phyloP scores from a whole-genome alignment of 2,797 vertebrate genomes.

The Diplodus sargus region DNA sequence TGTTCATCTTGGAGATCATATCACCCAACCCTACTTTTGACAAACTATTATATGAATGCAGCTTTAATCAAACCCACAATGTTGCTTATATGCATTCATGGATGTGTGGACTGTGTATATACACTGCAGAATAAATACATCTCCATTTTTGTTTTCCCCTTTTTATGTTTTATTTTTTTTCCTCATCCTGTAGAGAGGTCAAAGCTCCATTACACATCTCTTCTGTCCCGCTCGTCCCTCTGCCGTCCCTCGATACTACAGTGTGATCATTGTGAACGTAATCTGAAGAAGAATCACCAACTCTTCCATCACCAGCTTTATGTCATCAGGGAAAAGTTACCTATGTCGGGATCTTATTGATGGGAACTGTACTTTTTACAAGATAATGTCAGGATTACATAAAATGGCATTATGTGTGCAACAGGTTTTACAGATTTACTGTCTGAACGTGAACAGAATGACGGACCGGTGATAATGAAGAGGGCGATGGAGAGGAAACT shows the following conservation, averaged over 20 bases:
- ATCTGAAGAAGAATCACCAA: slow-evolving; percentile 7
- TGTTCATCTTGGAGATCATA: not conserved
- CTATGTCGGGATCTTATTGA: not conserved
- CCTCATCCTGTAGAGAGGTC: slow-evolving; percentile 77
- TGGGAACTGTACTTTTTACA: not conserved
- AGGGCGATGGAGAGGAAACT: slow-evolving; percentile 12
- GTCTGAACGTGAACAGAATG: slow-evolving; percentile 7
- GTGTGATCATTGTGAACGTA: slow-evolving; percentile 2
- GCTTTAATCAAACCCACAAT: not conserved
- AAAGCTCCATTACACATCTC: slow-evolving; percentile 52
- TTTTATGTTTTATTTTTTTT: slow-evolving; percentile 81
- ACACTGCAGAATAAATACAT: slow-evolving; percentile 12
- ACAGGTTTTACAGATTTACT: slow-evolving; percentile 3
- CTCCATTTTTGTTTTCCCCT: slow-evolving; percentile 47
- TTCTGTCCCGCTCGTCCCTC: slow-evolving; percentile 30
- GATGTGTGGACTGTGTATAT: not conserved
- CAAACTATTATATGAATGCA: not conserved
- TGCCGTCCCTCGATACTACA: slow-evolving; percentile 12
- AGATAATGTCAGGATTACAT: not conserved
- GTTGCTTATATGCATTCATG: not conserved
- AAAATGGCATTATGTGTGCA: not conserved
- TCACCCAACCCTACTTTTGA: not conserved
- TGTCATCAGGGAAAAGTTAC: slow-evolving; percentile 12
- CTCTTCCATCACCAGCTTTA: slow-evolving; percentile 1
- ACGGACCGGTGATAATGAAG: not conserved